Percentiles rank a stretch among this genome's conserved stretches.
Evolutionary conservation across 2,888 invertebrate genomes (phyloP).

Genomic region (Coelopa pilipes): DNA sequence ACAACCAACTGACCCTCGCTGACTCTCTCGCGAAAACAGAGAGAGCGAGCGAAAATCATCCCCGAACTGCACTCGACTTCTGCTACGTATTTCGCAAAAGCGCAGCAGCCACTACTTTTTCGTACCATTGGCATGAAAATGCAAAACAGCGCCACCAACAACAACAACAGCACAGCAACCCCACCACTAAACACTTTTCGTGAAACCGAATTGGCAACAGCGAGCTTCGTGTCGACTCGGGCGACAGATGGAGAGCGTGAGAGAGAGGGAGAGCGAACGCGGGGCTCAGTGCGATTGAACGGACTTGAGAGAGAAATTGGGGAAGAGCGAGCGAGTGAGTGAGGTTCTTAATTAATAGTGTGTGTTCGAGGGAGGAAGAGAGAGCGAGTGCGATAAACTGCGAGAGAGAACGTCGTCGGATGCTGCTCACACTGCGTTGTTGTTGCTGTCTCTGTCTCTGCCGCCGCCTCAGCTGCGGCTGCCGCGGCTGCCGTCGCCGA

Average conservation of each 20-base stretch:
- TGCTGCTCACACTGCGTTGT: constrained; percentile 2
- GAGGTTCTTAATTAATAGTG: too few species aligned
- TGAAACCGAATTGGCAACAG: constrained; percentile 24
- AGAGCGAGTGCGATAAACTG: too few species aligned
- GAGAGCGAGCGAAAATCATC: too few species aligned
- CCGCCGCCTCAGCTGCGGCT: background rate
- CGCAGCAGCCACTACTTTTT: constrained; percentile 14
- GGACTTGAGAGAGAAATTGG: too few species aligned
- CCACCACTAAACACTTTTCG: background rate
- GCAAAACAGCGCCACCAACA: background rate
- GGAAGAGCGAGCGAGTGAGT: too few species aligned
- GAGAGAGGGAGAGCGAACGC: too few species aligned
- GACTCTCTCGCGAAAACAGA: background rate
- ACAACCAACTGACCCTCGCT: background rate
- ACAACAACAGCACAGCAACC: constrained; percentile 4
- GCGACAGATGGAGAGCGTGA: too few species aligned
- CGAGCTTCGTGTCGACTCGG: background rate
- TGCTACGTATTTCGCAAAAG: background rate
- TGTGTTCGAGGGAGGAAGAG: too few species aligned
- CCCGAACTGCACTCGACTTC: background rate
- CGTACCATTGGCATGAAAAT: constrained; percentile 28
- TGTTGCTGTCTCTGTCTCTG: background rate
- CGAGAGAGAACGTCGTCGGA: background rate
- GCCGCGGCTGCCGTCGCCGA: background rate
- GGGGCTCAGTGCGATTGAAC: too few species aligned